Evolutionary conservation across 2,113 vertebrate species (phyloP), one percentile per base, ranked within the genome.

Genomic region (Baryphthengus martii): DNA sequence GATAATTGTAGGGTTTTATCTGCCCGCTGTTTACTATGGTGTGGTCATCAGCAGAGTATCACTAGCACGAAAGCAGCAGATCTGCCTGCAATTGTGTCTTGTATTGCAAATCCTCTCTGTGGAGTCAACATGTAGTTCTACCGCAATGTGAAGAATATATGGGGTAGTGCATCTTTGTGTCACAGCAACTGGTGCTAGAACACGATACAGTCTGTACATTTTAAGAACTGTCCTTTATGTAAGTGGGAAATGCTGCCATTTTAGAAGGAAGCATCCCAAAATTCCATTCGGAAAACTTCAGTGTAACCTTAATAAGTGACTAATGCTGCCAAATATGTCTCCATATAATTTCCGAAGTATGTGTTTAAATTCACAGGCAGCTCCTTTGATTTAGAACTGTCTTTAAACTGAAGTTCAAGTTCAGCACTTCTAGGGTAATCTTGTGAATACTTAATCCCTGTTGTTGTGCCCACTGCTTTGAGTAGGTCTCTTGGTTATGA

Each of bases 1-100:
- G 78, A 5, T 95, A 93, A 91, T 91, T 89, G 75, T 55, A 89
- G 81, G 63, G 23, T 66, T 96, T 94, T 91, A 80, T 74, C 88
- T 94, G 13, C 10, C 1, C 20, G 50, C 56, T 91, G 3, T 95
- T 85, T 82, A 74, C 77, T 82, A 17, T 62, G 29, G 53, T 7
- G 49, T 93, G 82, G 75, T 72, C 83, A 78, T 86, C 82, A 92
- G 56, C 61, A 68, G 68, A 37, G 8, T 88, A 76, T 61, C 61
- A 70, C 50, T 59, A 74, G 53, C 29, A 4, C 33, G 83, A 78
- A 84, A 74, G 56, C 44, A 90, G 61, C 40, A 92, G 77, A 62
- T 91, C 81, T 89, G 45, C 66, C 18, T 40, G 62, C 67, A 72
- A 0, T 79, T 73, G 33, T 81, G 42, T 44, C 80, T 20, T 17